phyloP scores from a whole-genome alignment of 2,797 vertebrate species.

The Eurystomus glaucurus region DNA sequence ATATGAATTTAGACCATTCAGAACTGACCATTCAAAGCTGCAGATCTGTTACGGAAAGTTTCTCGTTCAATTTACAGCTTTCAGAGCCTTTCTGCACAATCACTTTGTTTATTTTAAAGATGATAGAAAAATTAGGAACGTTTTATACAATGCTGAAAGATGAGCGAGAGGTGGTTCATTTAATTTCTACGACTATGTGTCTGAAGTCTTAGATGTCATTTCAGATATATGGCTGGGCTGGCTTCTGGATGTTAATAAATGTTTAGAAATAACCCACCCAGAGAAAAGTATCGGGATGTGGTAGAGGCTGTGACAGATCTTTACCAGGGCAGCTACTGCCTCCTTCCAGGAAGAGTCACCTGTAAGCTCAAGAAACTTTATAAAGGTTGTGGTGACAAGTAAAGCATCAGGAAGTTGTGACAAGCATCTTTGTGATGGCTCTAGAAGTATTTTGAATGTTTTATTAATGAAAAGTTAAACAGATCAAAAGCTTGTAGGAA shows the following conservation, averaged over 20 bases:
- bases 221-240: slow-evolving; percentile 28
- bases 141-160: slow-evolving; percentile 51
- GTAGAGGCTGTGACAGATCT: slow-evolving; percentile 29
- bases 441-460: slow-evolving; percentile 60
- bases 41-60: not conserved
- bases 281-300: slow-evolving; percentile 49
- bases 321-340: slow-evolving; percentile 47
- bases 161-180: not conserved
- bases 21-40: slow-evolving; percentile 7
- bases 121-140: not conserved
- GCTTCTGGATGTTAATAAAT: slow-evolving; percentile 59
- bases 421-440: slow-evolving; percentile 52
- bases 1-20: not conserved
- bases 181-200: slow-evolving; percentile 25
- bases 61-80: slow-evolving; percentile 48
- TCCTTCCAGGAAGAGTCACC: slow-evolving; percentile 47
- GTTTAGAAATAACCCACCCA: slow-evolving; percentile 64
- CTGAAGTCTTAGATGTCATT: slow-evolving; percentile 29
- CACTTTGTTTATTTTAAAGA: slow-evolving; percentile 43
- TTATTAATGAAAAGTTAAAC: slow-evolving; percentile 52
- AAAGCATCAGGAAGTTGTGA: slow-evolving; percentile 37
- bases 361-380: slow-evolving; percentile 54
- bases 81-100: slow-evolving; percentile 35
- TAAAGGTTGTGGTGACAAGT: slow-evolving; percentile 28
- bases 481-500: slow-evolving; percentile 42